These are phyloP conservation scores for Acipenser ruthenus DNA, from an alignment of 2,797 vertebrate species.

Conservation along the genomic window DNA sequence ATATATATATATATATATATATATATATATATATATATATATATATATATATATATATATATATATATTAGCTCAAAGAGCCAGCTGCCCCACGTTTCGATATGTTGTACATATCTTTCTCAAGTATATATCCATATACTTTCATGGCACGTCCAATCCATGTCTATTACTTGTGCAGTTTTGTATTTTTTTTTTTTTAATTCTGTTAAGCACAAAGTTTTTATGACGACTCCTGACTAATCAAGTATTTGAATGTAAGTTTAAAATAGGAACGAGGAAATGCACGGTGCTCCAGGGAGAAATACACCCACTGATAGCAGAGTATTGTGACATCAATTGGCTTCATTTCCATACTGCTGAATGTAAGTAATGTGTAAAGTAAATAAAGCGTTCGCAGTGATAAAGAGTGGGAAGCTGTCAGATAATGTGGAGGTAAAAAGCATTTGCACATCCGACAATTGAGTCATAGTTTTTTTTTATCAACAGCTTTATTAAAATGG, in stretches of 20 bases:
- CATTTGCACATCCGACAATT: neutral
- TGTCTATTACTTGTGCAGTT: no score
- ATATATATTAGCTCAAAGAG: no score
- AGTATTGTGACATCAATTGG: neutral
- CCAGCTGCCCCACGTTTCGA: no score
- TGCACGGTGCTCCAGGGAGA: neutral
- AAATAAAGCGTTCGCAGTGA: neutral
- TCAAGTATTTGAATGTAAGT: neutral
- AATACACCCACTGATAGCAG: neutral
- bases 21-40: neutral
- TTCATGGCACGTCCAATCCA: no score
- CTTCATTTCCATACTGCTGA: neutral
- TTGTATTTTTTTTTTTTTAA: no score
- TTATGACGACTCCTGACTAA: no score
- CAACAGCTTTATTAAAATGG: neutral
- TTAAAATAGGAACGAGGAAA: neutral
- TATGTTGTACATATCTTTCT: no score
- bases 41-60: neutral
- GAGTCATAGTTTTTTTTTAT: neutral
- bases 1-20: neutral
- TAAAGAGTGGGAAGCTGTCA: neutral
- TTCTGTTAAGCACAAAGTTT: no score
- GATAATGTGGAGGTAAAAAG: neutral
- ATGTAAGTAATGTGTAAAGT: neutral
- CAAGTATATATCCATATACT: no score